A percentile compares a stretch with the other conserved stretches of the same genome.
Evolutionary conservation across 2,113 vertebrate genomes (phyloP).

Genomic region (Phyllostomus hastatus): DNA sequence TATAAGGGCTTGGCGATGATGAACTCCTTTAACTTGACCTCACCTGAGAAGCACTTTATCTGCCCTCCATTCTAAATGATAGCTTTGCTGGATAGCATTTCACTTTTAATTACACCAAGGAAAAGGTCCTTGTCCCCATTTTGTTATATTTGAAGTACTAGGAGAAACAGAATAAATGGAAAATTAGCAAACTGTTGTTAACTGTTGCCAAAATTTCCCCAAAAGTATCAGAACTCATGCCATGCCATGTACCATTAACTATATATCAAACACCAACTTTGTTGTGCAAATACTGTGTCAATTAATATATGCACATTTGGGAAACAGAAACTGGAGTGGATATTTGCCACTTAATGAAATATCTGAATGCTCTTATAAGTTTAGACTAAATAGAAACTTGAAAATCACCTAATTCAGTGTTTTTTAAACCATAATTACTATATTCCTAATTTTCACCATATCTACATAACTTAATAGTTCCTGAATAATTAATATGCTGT

Average conservation of each 20-base stretch:
- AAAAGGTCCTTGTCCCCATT: conserved; percentile 70
- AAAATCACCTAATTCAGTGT: neutral
- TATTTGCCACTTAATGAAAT: neutral
- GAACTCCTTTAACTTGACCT: too few species aligned
- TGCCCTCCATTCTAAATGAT: too few species aligned
- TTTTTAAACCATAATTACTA: neutral
- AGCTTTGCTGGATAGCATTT: neutral
- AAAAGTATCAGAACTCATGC: neutral
- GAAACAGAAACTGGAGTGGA: neutral
- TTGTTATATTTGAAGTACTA: conserved; percentile 76
- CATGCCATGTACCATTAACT: neutral
- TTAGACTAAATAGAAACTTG: neutral
- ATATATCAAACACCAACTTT: neutral
- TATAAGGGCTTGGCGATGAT: too few species aligned
- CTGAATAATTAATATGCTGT: neutral
- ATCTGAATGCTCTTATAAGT: neutral
- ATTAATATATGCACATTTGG: neutral
- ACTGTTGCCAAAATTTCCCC: neutral
- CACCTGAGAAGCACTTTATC: too few species aligned
- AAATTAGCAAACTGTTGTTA: conserved; percentile 63
- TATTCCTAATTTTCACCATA: neutral
- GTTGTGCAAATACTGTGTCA: neutral
- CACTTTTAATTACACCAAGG: conserved; percentile 75
- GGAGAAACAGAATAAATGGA: conserved; percentile 66
- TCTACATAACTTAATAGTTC: neutral